Evolutionary conservation across 2,888 invertebrate genomes (phyloP).

Genomic region (Villa cingulata): DNA sequence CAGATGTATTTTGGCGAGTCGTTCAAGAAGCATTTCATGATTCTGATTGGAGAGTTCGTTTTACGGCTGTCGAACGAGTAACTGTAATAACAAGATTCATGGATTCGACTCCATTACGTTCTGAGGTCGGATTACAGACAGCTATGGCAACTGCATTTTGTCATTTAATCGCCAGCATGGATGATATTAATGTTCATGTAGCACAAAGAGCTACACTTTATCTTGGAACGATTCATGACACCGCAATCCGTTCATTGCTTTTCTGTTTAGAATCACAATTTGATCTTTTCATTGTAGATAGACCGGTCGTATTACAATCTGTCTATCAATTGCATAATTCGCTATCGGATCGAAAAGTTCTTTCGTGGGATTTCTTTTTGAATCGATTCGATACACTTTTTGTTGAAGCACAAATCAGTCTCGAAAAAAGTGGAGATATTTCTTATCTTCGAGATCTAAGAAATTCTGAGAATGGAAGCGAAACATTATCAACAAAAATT

Average conservation of each 20-base stretch:
- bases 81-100: constrained; percentile 86
- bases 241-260: constrained; percentile 73
- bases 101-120: constrained; percentile 76
- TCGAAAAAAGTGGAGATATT: constrained; percentile 74
- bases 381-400: constrained; percentile 91
- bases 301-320: constrained; percentile 91
- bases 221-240: constrained; percentile 84
- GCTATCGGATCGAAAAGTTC: constrained; percentile 73
- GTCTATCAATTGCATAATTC: constrained; percentile 90
- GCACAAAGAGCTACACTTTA: constrained; percentile 87
- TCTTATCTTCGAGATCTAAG: constrained; percentile 73
- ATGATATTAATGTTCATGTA: constrained; percentile 88
- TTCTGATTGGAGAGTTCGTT: constrained; percentile 76
- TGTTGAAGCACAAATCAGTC: constrained; percentile 86
- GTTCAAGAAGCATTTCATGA: constrained; percentile 89
- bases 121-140: constrained; percentile 74
- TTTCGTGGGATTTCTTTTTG: constrained; percentile 96
- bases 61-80: constrained; percentile 90
- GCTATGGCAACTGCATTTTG: constrained; percentile 94
- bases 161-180: constrained; percentile 89
- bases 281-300: constrained; percentile 90
- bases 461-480: constrained; percentile 77
- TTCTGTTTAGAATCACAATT: constrained; percentile 96
- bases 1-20: constrained; percentile 91
- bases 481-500: constrained; percentile 72